Evolutionary conservation across 2,888 invertebrate genomes (phyloP).

Genomic region (Scaptomyza tumidula): DNA sequence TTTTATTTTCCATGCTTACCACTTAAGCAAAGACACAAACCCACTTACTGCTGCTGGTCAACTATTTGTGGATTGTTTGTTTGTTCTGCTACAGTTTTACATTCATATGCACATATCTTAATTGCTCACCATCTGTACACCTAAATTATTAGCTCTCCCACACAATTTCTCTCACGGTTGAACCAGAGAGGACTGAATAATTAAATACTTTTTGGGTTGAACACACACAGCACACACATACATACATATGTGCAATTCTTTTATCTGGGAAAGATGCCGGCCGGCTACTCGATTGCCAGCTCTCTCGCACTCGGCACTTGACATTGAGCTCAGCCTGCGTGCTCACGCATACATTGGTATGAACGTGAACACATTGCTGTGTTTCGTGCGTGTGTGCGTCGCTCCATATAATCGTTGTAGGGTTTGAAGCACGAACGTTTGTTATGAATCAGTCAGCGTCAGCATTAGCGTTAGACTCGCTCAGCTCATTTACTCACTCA

Average conservation of each 20-base stretch:
- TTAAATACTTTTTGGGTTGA: too few species aligned
- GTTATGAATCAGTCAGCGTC: conserved; percentile 67
- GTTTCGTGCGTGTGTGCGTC: conserved; percentile 28
- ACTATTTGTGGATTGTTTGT: background rate
- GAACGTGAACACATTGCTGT: conserved; percentile 25
- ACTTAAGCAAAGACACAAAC: conserved; percentile 44
- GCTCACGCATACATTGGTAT: conserved; percentile 28
- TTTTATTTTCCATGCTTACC: background rate
- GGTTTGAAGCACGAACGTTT: conserved; percentile 43
- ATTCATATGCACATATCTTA: conserved; percentile 15
- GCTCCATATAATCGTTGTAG: conserved; percentile 52
- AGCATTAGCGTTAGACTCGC: conserved; percentile 35
- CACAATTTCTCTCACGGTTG: conserved; percentile 17
- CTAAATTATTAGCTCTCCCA: conserved; percentile 34
- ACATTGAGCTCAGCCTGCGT: conserved; percentile 54
- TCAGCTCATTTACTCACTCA: conserved; percentile 56
- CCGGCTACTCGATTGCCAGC: conserved; percentile 40
- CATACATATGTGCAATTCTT: conserved; percentile 14
- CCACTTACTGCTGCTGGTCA: conserved; percentile 14
- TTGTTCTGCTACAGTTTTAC: conserved; percentile 33
- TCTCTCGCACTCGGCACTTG: conserved; percentile 61
- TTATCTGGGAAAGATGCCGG: conserved; percentile 51
- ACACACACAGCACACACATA: conserved; percentile 2
- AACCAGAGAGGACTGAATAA: too few species aligned
- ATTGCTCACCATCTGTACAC: conserved; percentile 34